phyloP scores from a whole-genome alignment of 2,113 vertebrate species.

The Etia nguti region DNA sequence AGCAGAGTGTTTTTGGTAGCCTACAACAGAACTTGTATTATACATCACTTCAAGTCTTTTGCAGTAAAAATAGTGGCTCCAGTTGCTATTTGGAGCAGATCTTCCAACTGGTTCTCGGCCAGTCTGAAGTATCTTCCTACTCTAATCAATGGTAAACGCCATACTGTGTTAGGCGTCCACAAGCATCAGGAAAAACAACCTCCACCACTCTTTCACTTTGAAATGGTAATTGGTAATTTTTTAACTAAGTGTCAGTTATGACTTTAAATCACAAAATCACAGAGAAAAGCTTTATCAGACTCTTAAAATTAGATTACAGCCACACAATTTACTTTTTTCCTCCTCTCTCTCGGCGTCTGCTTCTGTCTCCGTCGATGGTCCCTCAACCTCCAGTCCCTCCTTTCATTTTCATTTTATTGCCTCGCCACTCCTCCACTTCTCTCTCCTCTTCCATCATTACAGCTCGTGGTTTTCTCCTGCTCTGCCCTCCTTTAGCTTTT shows the following conservation, averaged over 20 bases:
- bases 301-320: not conserved
- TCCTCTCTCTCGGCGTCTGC: not conserved
- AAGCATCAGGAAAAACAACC: not conserved
- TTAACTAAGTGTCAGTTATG: not conserved
- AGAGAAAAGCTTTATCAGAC: not conserved
- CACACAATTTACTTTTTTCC: not conserved
- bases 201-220: not conserved
- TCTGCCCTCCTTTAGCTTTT: not conserved
- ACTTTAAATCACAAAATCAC: not conserved
- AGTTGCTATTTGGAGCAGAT: not conserved
- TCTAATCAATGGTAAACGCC: not conserved
- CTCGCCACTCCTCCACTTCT: conserved; percentile 27
- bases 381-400: not conserved
- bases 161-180: not conserved
- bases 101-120: not conserved
- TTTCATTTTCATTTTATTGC: conserved; percentile 45
- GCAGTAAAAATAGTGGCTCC: not conserved
- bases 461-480: not conserved
- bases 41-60: not conserved
- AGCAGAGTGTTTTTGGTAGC: not conserved
- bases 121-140: not conserved
- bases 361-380: not conserved
- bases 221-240: not conserved
- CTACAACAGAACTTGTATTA: not conserved
- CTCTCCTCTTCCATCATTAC: conserved; percentile 38